Conservation (phyloP, 2,888 invertebrate species). For the Drosophila aldrichi region DNA sequence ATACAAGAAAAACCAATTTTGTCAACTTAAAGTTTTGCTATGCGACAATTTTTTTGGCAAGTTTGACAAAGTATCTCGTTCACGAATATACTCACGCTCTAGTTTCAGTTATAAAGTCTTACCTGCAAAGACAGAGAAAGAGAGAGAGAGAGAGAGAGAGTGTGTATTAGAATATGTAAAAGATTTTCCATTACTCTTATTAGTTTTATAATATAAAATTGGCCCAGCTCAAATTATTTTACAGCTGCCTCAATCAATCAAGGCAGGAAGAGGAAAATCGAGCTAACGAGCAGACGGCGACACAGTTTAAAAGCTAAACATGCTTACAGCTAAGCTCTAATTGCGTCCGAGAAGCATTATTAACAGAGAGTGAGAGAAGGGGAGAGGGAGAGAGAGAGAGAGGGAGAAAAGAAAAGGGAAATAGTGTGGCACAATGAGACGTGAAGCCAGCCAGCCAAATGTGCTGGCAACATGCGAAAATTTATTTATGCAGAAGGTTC, state of each 20-base stretch:
- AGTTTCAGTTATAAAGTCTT: slow-evolving; percentile 10
- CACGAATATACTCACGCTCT: background rate
- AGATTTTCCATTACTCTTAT: slow-evolving; percentile 14
- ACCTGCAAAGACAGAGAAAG: slow-evolving; percentile 44
- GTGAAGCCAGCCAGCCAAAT: slow-evolving; percentile 55
- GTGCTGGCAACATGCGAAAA: slow-evolving; percentile 68
- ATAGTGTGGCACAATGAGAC: slow-evolving; percentile 20
- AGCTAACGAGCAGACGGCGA: slow-evolving; percentile 43
- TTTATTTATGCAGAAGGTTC: slow-evolving; percentile 61
- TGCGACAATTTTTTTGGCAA: background rate
- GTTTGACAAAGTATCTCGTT: background rate
- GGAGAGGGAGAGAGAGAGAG: background rate
- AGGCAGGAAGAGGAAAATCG: slow-evolving; percentile 21
- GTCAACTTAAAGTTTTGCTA: background rate
- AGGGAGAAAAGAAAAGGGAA: slow-evolving; percentile 2
- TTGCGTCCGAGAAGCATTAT: slow-evolving; percentile 67
- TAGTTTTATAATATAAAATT: slow-evolving; percentile 10
- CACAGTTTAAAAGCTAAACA: slow-evolving; percentile 61
- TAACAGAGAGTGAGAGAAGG: slow-evolving; percentile 11
- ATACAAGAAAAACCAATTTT: background rate
- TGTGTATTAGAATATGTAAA: slow-evolving; percentile 21
- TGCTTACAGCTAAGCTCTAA: slow-evolving; percentile 60
- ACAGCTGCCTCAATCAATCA: slow-evolving; percentile 50
- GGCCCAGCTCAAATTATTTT: slow-evolving; percentile 25
- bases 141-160: slow-evolving; percentile 11